Evolutionary conservation across 2,113 vertebrate genomes (phyloP).

Genomic region (Gobio gobio): DNA sequence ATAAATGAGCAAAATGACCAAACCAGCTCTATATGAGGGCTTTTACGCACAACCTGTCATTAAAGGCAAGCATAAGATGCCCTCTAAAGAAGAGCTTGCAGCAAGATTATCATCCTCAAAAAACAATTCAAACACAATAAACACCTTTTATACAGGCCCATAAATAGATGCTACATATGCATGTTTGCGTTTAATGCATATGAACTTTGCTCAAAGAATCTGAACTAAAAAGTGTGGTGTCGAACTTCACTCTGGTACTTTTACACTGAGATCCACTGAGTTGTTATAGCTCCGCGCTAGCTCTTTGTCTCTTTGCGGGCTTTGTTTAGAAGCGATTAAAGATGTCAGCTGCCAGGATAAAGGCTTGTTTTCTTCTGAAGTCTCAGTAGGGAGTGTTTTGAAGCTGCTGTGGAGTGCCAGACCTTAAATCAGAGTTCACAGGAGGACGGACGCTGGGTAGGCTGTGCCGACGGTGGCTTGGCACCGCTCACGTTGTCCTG

Average conservation of each 20-base stretch:
- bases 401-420: neutral
- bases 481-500: neutral
- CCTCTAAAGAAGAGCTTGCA: too few species aligned
- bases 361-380: slow-evolving; percentile 16
- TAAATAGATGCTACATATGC: too few species aligned
- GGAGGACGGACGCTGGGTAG: slow-evolving; percentile 26
- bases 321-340: slow-evolving; percentile 36
- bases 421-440: slow-evolving; percentile 12
- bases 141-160: too few species aligned
- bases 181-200: too few species aligned
- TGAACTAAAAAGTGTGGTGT: neutral
- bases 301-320: slow-evolving; percentile 13
- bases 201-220: neutral
- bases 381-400: slow-evolving; percentile 14
- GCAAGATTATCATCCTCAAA: too few species aligned
- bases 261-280: neutral
- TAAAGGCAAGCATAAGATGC: too few species aligned
- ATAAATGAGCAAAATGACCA: too few species aligned
- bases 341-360: slow-evolving; percentile 38
- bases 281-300: neutral
- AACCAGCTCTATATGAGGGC: too few species aligned
- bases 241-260: neutral
- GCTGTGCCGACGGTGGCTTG: neutral
- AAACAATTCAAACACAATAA: too few species aligned
- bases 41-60: too few species aligned